Evolutionary conservation across 2,888 invertebrate genomes (phyloP).

Genomic region (Tenthredo mesomela): DNA sequence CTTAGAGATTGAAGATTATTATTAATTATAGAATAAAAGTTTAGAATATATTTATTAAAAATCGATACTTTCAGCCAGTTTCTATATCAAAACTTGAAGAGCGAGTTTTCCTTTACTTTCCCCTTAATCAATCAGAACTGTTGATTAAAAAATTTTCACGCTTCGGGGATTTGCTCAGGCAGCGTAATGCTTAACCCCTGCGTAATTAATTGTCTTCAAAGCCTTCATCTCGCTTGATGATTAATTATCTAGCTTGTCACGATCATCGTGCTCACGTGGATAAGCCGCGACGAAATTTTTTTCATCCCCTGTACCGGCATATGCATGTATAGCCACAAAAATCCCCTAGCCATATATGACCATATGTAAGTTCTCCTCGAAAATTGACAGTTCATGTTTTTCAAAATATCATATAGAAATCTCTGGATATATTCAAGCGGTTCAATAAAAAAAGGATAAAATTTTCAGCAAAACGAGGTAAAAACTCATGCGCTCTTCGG

Average conservation of each 20-base stretch:
- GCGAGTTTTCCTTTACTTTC: background rate
- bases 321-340: too few relatives aligned
- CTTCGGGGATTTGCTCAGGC: constrained; percentile 30
- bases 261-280: background rate
- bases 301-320: background rate
- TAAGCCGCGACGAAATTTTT: background rate
- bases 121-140: constrained; percentile 37
- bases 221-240: constrained; percentile 19
- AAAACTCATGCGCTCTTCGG: background rate
- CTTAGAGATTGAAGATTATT: background rate
- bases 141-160: constrained; percentile 34
- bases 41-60: background rate
- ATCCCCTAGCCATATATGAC: background rate
- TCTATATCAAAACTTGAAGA: constrained; percentile 10
- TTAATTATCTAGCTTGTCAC: constrained; percentile 17
- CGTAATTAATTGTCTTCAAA: constrained; percentile 35
- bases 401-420: background rate
- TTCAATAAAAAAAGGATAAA: background rate
- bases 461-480: background rate
- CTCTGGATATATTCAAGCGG: background rate
- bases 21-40: background rate
- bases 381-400: background rate
- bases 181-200: constrained; percentile 26
- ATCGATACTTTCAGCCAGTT: background rate
- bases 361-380: background rate